A percentile compares a stretch with the other conserved stretches of the same genome.
Conservation (phyloP, 2,888 invertebrate species). For the Mesorhabditis sp. region DNA sequence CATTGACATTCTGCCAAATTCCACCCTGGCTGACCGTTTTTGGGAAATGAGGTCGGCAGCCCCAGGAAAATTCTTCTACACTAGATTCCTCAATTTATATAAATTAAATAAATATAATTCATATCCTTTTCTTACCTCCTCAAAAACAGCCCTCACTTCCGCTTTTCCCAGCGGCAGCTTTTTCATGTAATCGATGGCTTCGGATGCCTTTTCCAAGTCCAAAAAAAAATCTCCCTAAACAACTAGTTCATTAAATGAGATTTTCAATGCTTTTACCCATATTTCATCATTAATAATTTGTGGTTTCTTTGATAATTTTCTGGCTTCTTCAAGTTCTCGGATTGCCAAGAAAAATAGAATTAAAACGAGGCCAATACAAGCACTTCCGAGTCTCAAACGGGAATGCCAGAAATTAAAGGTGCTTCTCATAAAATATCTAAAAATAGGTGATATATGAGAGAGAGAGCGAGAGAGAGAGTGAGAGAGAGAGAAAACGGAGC, state of each 20-base stretch:
- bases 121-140: constrained; percentile 9
- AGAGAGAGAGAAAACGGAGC: background rate
- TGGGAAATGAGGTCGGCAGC: constrained; percentile 19
- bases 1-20: constrained; percentile 25
- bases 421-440: background rate
- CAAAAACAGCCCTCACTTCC: constrained; percentile 27
- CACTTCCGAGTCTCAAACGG: background rate
- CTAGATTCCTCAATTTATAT: background rate
- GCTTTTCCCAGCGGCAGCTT: constrained; percentile 21
- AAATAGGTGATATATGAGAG: background rate
- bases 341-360: background rate
- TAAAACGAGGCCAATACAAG: background rate
- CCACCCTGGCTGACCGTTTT: constrained; percentile 9
- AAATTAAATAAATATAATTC: too few species aligned
- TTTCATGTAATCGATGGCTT: constrained; percentile 17
- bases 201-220: background rate
- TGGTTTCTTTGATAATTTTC: too few species aligned
- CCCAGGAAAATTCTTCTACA: constrained; percentile 29
- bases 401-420: constrained; percentile 1
- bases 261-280: background rate
- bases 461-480: background rate
- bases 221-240: background rate
- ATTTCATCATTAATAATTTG: background rate
- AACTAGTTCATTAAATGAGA: background rate
- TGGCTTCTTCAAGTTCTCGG: too few species aligned